Base-by-base conservation (phyloP, 2,888 invertebrate species). In the Melangyna quadrimaculata region DNA sequence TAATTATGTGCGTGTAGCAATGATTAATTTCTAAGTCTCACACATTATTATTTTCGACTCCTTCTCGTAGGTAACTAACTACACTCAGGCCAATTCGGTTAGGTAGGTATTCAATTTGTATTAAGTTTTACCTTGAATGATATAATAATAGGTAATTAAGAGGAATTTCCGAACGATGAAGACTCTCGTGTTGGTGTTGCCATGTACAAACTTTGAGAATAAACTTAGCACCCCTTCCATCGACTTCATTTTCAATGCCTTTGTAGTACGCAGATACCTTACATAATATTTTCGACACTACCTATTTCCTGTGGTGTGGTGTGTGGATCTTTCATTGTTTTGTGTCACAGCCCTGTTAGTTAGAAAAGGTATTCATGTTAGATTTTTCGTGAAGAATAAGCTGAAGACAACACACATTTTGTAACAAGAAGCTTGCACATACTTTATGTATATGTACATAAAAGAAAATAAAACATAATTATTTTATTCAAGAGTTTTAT, bases 1-100 rank as follows among this genome's bases (percentile, higher is more conserved):
- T 69, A 83, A 83, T 83, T 73, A 78, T 70, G 73, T 73, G 72
- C 53, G 71, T 67, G 55, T 75, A 55, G 32, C 53, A 53, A 78
- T 61, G 40, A 48, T 67, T 67, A 32, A 73, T 51, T 69, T 59
- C 35, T 12, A 67, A 35, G 8, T 35, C 24, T 53, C 43, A 67
- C 32, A 77, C 65, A 72, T 67, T 57, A 37, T 51, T 73, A 35
- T 40, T 8, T 22, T 70, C 10, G n/a, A 1, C 32, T 35, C n/a
- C 35, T 35, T 43, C 12, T 9, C 12, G 1, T 45, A 45, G 24
- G 2, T 51, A 22, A 22, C 24, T 45, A 9, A 5, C 9, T 2
- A 5, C 12, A 48, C 19, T 12, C 10, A 48, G 45, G 1, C 27
- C 17, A 43, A 63, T 43, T 65, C 22, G 4, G 29, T 37, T 37